These are phyloP conservation scores for Pachymerium ferrugineum DNA, from an alignment of 2,888 invertebrate species.

Conservation along the genomic window DNA sequence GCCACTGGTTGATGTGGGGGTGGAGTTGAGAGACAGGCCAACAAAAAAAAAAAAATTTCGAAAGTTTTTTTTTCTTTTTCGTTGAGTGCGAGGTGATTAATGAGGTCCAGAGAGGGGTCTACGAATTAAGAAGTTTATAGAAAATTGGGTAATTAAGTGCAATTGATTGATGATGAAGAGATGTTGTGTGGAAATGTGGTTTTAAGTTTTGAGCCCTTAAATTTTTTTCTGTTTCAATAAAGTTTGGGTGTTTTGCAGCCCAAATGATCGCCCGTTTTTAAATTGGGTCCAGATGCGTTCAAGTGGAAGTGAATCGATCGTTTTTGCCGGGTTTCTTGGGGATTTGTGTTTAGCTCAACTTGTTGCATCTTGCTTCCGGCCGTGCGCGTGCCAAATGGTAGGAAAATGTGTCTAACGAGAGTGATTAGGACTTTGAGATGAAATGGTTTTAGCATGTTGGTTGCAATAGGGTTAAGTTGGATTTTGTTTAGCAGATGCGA, in stretches of 20 bases:
- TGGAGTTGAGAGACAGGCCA: neutral
- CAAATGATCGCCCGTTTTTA: neutral
- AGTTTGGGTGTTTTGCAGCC: neutral
- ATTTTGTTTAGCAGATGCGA: too few relatives aligned
- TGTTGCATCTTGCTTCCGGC: too few relatives aligned
- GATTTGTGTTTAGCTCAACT: too few relatives aligned
- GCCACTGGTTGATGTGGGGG: neutral
- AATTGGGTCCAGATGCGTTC: neutral
- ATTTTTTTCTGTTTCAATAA: neutral
- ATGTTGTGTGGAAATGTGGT: too few relatives aligned
- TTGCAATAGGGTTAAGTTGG: too few relatives aligned
- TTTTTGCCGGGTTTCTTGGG: neutral
- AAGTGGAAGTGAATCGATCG: too few relatives aligned
- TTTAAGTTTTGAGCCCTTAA: neutral
- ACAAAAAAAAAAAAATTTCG: neutral
- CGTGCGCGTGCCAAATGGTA: too few relatives aligned
- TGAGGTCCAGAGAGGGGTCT: neutral
- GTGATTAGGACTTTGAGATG: too few relatives aligned
- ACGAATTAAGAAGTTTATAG: too few relatives aligned
- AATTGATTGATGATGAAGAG: neutral
- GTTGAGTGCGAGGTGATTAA: slow-evolving; percentile 11
- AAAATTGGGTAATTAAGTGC: neutral
- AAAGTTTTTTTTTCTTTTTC: neutral
- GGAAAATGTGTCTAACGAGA: too few relatives aligned
- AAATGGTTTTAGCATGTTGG: too few relatives aligned